A percentile compares a stretch with the other conserved stretches of the same genome.
Conservation (phyloP, 2,113 vertebrate genomes). For the Dicrurus megarhynchus region DNA sequence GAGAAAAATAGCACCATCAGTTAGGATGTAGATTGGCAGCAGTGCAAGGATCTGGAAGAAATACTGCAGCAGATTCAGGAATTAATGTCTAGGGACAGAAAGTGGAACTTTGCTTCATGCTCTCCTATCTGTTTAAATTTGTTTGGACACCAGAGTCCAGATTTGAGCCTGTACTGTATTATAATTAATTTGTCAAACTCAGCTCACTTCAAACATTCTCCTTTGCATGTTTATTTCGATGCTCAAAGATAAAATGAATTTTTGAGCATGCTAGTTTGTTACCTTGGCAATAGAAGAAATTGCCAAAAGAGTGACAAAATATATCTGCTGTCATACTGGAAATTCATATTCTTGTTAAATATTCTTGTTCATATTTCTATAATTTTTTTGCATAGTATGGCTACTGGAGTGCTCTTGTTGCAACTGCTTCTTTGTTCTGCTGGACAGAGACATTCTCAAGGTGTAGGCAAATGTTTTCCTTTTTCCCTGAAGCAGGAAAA, state of each 20-base stretch:
- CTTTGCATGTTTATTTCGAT: neutral
- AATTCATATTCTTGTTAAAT: neutral
- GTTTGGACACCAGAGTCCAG: neutral
- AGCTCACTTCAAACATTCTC: neutral
- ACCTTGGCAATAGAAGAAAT: conserved; percentile 37
- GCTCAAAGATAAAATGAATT: neutral
- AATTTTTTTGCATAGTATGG: neutral
- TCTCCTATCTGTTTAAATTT: neutral
- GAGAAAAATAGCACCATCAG: neutral
- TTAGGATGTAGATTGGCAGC: neutral
- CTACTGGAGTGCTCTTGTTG: neutral
- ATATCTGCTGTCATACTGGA: neutral
- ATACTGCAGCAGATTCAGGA: neutral
- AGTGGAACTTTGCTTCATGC: neutral
- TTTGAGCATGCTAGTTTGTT: conserved; percentile 26
- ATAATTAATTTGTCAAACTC: neutral
- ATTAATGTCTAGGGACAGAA: neutral
- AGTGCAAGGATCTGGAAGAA: neutral
- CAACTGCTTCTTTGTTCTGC: neutral
- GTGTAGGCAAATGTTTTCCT: neutral
- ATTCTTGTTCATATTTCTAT: neutral
- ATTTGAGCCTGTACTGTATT: neutral
- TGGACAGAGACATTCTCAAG: neutral
- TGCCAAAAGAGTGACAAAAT: conserved; percentile 1
- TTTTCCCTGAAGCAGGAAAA: neutral